Base-by-base conservation (phyloP, 1,140 invertebrate species). In the Heterodera schachtii region DNA sequence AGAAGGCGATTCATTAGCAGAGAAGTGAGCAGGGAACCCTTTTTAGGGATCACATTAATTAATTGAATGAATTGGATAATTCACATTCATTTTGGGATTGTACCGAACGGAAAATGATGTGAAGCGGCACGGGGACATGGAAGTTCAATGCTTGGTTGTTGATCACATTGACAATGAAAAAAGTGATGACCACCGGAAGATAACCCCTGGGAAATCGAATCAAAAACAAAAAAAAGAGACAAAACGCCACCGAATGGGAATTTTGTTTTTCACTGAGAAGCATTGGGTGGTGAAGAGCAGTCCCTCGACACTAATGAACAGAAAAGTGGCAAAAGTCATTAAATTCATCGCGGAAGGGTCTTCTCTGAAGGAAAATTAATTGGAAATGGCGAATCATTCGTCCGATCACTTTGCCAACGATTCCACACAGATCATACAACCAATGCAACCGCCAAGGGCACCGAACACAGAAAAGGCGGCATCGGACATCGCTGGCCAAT, bases 101-200 rank as follows among this genome's bases (percentile, higher is more conserved):
- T 92, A 95, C 95, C 60, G 97, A 94, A 92, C 96, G 93, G 90
- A 99, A 98, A 90, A 99, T 98, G 94, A 99, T 98, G 90, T 98
- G 97, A 6, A 99, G 91, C 11, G 97, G 96, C 93, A 99, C 97
- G 0, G 97, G 94, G 88, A 99, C 97, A 89, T 98, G 97, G 88
- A 96, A 98, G 89, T 94, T 94, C 86, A 98, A 95, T 0, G 96
- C 96, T 92, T 95, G 96, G 91, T 98, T 99, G 90, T 98, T 98
- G 43, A 94, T 93, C 5, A 98, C 94, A 90, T 95, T 98, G 4
- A 94, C 93, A 3, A 95, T 89, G 90, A 98, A 98, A 90, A 98
- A 98, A 90, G 98, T 93, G 6, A 93, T 89, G 0, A 98, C 96
- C 79, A 98, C 91, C 44, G 93, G 91, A 7, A 95, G 85, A 89